Conservation (phyloP, 1,140 invertebrate species). For the Bombus vancouverensis region DNA sequence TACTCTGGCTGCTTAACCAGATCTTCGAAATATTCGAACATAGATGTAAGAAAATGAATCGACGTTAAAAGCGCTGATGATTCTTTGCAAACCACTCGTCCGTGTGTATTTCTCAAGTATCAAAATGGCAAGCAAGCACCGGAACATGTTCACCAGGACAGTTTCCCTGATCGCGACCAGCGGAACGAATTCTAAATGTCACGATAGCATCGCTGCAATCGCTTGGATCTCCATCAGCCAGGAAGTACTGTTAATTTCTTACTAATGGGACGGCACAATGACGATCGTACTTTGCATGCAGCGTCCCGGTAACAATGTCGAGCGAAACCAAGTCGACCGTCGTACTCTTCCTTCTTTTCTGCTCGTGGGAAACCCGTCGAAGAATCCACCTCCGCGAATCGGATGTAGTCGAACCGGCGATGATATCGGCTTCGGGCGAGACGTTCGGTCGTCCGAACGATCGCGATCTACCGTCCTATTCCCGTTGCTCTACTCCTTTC, state of each 20-base stretch:
- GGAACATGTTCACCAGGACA: not conserved
- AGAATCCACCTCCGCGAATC: slow-evolving; percentile 40
- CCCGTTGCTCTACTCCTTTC: too few relatives aligned
- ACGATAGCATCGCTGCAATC: slow-evolving; percentile 3
- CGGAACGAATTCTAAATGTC: not conserved
- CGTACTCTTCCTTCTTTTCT: slow-evolving; percentile 37
- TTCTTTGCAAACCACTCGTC: too few relatives aligned
- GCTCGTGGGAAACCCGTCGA: slow-evolving; percentile 42
- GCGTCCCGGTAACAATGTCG: slow-evolving; percentile 42
- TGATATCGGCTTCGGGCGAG: slow-evolving; percentile 41
- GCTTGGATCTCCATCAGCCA: not conserved
- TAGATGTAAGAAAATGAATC: too few relatives aligned
- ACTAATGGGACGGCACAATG: slow-evolving; percentile 36
- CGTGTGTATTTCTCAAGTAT: too few relatives aligned
- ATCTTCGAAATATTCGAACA: too few relatives aligned
- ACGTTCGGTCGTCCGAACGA: slow-evolving; percentile 30
- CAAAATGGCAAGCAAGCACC: not conserved
- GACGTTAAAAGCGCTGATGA: too few relatives aligned
- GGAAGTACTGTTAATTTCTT: slow-evolving; percentile 43
- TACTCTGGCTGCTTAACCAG: too few relatives aligned
- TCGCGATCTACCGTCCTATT: not conserved
- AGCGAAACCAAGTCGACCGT: slow-evolving; percentile 32
- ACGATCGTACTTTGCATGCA: slow-evolving; percentile 37
- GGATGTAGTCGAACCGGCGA: slow-evolving; percentile 39
- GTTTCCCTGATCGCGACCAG: not conserved